Conservation (phyloP, 2,113 vertebrate species). For the Orientallactaga bullata region DNA sequence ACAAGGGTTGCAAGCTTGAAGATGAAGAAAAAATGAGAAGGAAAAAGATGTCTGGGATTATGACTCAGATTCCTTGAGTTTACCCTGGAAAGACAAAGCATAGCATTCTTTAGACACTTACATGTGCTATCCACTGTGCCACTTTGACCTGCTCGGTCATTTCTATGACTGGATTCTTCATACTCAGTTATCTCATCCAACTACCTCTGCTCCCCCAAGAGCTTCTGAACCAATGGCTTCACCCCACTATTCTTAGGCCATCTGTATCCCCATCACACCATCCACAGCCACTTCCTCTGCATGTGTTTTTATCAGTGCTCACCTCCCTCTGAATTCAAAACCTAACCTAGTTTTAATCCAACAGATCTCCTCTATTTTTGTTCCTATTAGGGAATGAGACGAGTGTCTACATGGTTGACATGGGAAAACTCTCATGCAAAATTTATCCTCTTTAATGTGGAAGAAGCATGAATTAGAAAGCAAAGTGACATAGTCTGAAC, state of each 20-base stretch:
- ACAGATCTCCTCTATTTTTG: neutral
- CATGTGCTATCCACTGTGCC: neutral
- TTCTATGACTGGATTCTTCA: neutral
- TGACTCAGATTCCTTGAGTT: neutral
- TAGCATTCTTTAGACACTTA: neutral
- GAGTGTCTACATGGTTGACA: conserved; percentile 46
- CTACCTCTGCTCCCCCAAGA: neutral
- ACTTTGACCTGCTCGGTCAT: neutral
- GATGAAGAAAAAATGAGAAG: neutral
- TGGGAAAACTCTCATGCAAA: conserved; percentile 78
- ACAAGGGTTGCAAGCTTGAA: neutral
- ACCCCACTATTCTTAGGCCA: neutral
- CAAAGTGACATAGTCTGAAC: conserved; percentile 79
- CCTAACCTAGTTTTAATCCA: neutral
- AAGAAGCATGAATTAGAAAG: conserved; percentile 67
- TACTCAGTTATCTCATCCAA: neutral
- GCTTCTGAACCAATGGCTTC: neutral
- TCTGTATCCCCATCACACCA: too few species aligned
- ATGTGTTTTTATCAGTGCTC: neutral
- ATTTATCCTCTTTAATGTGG: conserved; percentile 74
- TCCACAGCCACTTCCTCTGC: neutral
- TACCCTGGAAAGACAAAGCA: neutral
- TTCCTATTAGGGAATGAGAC: conserved; percentile 18
- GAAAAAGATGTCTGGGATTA: neutral
- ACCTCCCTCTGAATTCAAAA: neutral